Evolutionary conservation across 2,113 vertebrate genomes (phyloP).

Genomic region (Carassius carassius): DNA sequence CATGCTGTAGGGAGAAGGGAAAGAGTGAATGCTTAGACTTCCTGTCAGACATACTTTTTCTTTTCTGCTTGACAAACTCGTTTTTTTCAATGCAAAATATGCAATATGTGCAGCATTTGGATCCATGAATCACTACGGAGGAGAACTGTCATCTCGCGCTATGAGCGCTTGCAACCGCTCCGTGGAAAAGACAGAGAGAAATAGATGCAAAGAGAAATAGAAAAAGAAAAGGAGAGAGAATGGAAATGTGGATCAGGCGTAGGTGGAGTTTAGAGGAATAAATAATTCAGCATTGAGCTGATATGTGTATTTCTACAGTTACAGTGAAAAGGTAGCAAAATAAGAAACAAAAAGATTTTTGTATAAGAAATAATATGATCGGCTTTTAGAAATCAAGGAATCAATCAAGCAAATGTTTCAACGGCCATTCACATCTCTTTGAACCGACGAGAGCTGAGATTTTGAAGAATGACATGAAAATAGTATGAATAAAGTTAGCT

Average conservation of each 20-base stretch:
- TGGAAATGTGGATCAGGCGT: conserved; percentile 70
- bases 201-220: conserved; percentile 39
- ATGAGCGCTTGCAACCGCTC: conserved; percentile 66
- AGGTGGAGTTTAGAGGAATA: conserved; percentile 78
- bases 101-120: conserved; percentile 65
- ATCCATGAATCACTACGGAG: conserved; percentile 73
- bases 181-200: conserved; percentile 45
- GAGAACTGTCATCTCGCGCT: conserved; percentile 70
- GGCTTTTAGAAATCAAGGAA: neutral
- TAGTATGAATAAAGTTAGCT: neutral
- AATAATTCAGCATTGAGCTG: conserved; percentile 64
- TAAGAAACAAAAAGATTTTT: conserved; percentile 37
- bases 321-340: conserved; percentile 47
- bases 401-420: neutral
- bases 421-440: neutral
- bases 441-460: neutral
- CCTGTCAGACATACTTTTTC: conserved; percentile 53
- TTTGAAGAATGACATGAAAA: conserved; percentile 18
- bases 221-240: conserved; percentile 68
- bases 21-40: conserved; percentile 50
- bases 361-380: neutral
- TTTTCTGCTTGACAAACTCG: conserved; percentile 55
- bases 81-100: conserved; percentile 68
- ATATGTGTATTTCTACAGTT: conserved; percentile 58
- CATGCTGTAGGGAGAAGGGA: conserved; percentile 19